Percentiles rank a stretch among this genome's conserved stretches.
Evolutionary conservation across 2,888 invertebrate species (phyloP).

Genomic region (Caenorhabditis macrosperma): DNA sequence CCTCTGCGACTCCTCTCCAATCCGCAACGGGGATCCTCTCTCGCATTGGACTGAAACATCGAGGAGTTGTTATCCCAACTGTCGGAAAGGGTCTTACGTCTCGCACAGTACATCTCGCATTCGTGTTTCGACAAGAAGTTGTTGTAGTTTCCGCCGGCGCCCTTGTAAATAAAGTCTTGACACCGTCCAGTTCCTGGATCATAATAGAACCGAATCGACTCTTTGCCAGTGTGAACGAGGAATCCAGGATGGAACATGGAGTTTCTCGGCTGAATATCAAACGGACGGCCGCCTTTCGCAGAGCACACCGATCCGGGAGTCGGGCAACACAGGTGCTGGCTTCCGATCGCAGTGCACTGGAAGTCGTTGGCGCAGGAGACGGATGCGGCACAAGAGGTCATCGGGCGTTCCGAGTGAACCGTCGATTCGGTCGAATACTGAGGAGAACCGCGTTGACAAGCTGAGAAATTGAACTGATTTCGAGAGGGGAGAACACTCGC

Average conservation of each 20-base stretch:
- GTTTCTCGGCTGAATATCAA: constrained; percentile 64
- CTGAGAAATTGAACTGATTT: too few relatives aligned
- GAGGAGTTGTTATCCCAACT: neutral
- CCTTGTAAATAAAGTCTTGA: constrained; percentile 68
- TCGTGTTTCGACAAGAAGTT: constrained; percentile 73
- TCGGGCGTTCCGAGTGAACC: constrained; percentile 65
- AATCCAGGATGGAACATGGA: constrained; percentile 69
- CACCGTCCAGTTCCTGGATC: constrained; percentile 67
- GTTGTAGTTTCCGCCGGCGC: constrained; percentile 75
- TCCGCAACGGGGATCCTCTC: constrained; percentile 68
- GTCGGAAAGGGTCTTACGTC: constrained; percentile 40
- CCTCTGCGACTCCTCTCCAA: constrained; percentile 70
- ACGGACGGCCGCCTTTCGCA: constrained; percentile 68
- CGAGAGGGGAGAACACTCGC: neutral
- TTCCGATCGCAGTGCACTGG: constrained; percentile 72
- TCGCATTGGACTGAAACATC: constrained; percentile 73
- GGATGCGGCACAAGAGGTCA: constrained; percentile 68
- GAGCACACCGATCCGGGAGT: constrained; percentile 70
- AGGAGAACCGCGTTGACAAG: constrained; percentile 71
- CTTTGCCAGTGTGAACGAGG: constrained; percentile 64
- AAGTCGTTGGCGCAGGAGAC: constrained; percentile 68
- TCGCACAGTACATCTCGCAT: constrained; percentile 72
- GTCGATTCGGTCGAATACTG: constrained; percentile 68
- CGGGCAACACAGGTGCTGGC: constrained; percentile 73
- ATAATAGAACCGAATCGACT: constrained; percentile 71